Conservation (phyloP, 2,113 vertebrate species). For the Sinocyclocheilus maitianheensis region DNA sequence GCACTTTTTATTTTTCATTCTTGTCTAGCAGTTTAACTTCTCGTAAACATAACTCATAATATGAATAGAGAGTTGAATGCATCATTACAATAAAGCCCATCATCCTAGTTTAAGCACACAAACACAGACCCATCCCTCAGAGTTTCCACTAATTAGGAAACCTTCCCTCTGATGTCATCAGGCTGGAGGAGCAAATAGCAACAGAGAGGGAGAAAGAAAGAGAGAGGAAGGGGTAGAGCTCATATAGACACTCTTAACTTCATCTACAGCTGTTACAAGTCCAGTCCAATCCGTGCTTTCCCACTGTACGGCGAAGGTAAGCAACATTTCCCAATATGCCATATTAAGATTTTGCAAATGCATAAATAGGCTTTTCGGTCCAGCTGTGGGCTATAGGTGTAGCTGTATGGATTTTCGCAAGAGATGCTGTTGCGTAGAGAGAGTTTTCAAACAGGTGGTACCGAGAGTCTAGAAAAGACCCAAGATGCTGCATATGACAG, state of each 20-base stretch:
- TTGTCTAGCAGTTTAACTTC: too few relatives aligned
- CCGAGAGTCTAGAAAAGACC: neutral
- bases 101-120: slow-evolving; percentile 45
- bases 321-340: neutral
- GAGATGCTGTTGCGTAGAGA: slow-evolving; percentile 3
- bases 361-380: neutral
- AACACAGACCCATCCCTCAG: slow-evolving; percentile 50
- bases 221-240: slow-evolving; percentile 11
- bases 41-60: neutral
- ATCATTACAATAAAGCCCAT: slow-evolving; percentile 33
- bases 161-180: slow-evolving; percentile 58
- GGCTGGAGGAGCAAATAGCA: slow-evolving; percentile 52
- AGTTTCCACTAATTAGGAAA: slow-evolving; percentile 67
- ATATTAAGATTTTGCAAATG: neutral
- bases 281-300: neutral
- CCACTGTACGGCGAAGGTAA: slow-evolving; percentile 11
- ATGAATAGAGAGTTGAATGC: neutral
- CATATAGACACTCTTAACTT: slow-evolving; percentile 56
- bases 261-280: slow-evolving; percentile 59
- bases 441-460: slow-evolving; percentile 22
- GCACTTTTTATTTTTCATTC: too few relatives aligned
- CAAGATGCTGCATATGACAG: neutral
- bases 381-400: neutral
- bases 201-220: slow-evolving; percentile 20
- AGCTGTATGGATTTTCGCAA: neutral